phyloP scores from a whole-genome alignment of 2,888 invertebrate species.

The Salticus scenicus region DNA sequence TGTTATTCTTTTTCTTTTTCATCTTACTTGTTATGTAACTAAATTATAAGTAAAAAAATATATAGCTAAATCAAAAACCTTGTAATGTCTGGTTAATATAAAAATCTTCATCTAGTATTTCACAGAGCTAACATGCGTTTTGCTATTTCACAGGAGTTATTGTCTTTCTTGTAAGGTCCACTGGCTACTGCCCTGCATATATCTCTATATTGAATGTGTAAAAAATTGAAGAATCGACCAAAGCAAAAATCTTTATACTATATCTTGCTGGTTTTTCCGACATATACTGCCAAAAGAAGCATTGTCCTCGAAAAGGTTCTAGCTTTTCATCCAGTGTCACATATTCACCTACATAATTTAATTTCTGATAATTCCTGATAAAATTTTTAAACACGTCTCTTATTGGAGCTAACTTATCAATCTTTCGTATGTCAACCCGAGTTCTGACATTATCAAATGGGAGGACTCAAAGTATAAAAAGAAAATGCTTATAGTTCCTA shows the following conservation, averaged over 20 bases:
- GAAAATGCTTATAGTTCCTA: conserved; percentile 30
- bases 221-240: conserved; percentile 35
- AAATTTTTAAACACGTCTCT: conserved; percentile 29
- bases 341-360: conserved; percentile 22
- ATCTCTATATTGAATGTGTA: conserved; percentile 48
- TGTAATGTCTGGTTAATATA: too few relatives aligned
- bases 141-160: conserved; percentile 15
- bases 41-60: too few relatives aligned
- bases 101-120: too few relatives aligned
- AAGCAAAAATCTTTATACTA: conserved; percentile 36
- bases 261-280: conserved; percentile 33
- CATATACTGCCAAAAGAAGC: conserved; percentile 38
- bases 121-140: too few relatives aligned
- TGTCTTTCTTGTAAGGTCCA: conserved; percentile 29
- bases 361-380: conserved; percentile 55
- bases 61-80: too few relatives aligned
- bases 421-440: conserved; percentile 7
- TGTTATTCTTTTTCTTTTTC: too few relatives aligned
- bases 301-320: conserved; percentile 27
- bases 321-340: conserved; percentile 46
- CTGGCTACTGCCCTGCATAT: conserved; percentile 39
- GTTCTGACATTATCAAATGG: conserved; percentile 33
- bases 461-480: conserved; percentile 23
- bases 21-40: too few relatives aligned
- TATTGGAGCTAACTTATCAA: conserved; percentile 29